A percentile compares a stretch with the other conserved stretches of the same genome.
phyloP scores from a whole-genome alignment of 2,888 invertebrate genomes.

The Cloeon dipterum region DNA sequence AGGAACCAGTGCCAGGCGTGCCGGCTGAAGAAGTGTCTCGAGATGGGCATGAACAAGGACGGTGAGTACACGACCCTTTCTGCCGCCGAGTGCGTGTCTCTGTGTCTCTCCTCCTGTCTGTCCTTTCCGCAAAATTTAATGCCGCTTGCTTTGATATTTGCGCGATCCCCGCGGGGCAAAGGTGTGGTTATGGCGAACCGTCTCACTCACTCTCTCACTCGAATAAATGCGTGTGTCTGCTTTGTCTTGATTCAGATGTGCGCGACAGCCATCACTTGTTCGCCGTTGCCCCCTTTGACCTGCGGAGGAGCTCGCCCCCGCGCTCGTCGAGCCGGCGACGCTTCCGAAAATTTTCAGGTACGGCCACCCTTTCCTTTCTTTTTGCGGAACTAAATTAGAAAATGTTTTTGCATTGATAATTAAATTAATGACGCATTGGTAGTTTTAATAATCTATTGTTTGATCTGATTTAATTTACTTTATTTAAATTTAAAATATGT shows the following conservation, averaged over 20 bases:
- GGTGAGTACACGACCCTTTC: constrained; percentile 41
- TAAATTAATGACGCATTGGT: no score
- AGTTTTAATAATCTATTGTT: no score
- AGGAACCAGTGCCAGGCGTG: constrained; percentile 98
- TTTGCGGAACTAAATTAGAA: no score
- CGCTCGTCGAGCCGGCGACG: no score
- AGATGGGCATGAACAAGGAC: constrained; percentile 99
- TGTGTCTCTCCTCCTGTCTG: neutral
- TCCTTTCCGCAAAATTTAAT: neutral
- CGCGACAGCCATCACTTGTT: constrained; percentile 8
- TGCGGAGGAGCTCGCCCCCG: no score
- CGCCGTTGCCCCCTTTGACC: constrained; percentile 5
- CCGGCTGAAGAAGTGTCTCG: constrained; percentile 89
- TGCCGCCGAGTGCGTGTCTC: no score
- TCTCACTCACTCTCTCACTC: neutral
- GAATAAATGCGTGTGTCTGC: neutral
- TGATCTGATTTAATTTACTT: no score
- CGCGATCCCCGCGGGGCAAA: neutral
- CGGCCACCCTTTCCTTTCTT: no score
- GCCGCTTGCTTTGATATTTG: neutral
- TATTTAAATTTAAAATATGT: no score
- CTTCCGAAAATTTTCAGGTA: no score
- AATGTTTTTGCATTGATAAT: no score
- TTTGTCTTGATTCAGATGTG: constrained; percentile 6
- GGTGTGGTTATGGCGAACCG: neutral